phyloP scores from a whole-genome alignment of 1,140 invertebrate species.

The Zophobas atratus region DNA sequence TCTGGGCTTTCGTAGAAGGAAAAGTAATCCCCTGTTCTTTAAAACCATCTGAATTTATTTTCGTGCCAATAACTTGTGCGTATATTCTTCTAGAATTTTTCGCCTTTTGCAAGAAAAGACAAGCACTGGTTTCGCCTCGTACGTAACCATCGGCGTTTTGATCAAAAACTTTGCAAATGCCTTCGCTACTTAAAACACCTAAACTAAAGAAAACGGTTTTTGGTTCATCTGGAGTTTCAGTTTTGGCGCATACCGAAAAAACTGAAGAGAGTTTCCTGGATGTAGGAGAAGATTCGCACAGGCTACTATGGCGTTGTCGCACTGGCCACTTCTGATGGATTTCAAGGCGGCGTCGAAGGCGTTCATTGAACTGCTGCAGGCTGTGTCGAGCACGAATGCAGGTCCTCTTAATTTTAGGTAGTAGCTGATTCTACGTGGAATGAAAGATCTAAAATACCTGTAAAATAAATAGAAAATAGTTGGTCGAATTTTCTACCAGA shows the following conservation, averaged over 20 bases:
- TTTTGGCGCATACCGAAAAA: slow-evolving; percentile 71
- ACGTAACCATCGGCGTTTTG: slow-evolving; percentile 83
- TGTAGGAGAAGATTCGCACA: slow-evolving; percentile 88
- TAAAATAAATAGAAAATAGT: not conserved
- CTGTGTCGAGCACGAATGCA: slow-evolving; percentile 89
- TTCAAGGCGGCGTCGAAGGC: slow-evolving; percentile 88
- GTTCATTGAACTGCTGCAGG: slow-evolving; percentile 91
- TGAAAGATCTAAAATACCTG: slow-evolving; percentile 70
- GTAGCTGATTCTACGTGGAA: slow-evolving; percentile 91
- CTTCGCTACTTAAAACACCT: slow-evolving; percentile 89
- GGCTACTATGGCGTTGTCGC: slow-evolving; percentile 91
- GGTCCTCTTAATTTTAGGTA: slow-evolving; percentile 81
- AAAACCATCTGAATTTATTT: slow-evolving; percentile 88
- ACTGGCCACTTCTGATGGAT: slow-evolving; percentile 82
- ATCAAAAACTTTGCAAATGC: slow-evolving; percentile 93
- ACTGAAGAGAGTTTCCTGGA: slow-evolving; percentile 89
- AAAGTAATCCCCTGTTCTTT: slow-evolving; percentile 89
- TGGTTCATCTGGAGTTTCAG: not conserved
- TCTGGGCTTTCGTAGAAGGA: slow-evolving; percentile 89
- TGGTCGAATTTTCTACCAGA: no score
- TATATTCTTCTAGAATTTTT: slow-evolving; percentile 85
- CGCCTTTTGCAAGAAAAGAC: slow-evolving; percentile 86
- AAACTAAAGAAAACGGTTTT: slow-evolving; percentile 69
- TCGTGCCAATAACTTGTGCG: slow-evolving; percentile 71
- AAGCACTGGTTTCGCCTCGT: slow-evolving; percentile 82